Base-by-base conservation (phyloP, 2,888 invertebrate genomes). In the Agrypnus murinus region DNA sequence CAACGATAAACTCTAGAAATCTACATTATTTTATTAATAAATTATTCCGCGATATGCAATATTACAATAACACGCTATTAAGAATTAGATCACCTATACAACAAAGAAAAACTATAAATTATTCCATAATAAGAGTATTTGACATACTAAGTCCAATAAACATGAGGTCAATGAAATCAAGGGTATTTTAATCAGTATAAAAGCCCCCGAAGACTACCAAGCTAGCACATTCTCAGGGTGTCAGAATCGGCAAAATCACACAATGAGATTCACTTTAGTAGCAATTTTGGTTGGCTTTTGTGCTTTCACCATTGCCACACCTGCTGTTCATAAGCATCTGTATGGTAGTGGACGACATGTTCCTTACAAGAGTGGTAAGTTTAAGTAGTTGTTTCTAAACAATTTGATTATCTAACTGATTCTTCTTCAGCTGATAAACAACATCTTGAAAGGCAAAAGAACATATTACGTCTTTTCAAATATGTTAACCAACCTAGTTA, bases 401-500 rank as follows among this genome's bases (percentile, higher is more conserved):
- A 82, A 77, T 74, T 80, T 75, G 86, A 87, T 86, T 75, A 84
- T 85, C 79, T 40, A 15, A 25, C 5, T 25, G 25, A 25, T n/a
- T n/a, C 50, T 48, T n/a, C n/a, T 12, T 15, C 4, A 65, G 67
- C 36, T 40, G 71, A 60, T 62, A 60, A 68, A n/a, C 48, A 46
- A 10, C 59, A 32, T 10, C 36, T 46, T 32, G 34, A 38, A 19
- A 36, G 36, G 10, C 45, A 65, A n/a, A 83, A 88, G 67, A 87
- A 89, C 79, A 85, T 91, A 72, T 81, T 91, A 79, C 86, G 87
- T 77, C 86, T 91, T 71, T 82, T 91, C 81, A 89, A 89, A 78
- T 88, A 90, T 81, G 88, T 91, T 75, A 88, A 90, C 74, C 92
- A 93, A 81, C 89, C 89, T 0, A 86, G 89, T 72, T 86, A 87